Evolutionary conservation across 1,140 invertebrate genomes (phyloP).

Genomic region (Pomacea maculata): DNA sequence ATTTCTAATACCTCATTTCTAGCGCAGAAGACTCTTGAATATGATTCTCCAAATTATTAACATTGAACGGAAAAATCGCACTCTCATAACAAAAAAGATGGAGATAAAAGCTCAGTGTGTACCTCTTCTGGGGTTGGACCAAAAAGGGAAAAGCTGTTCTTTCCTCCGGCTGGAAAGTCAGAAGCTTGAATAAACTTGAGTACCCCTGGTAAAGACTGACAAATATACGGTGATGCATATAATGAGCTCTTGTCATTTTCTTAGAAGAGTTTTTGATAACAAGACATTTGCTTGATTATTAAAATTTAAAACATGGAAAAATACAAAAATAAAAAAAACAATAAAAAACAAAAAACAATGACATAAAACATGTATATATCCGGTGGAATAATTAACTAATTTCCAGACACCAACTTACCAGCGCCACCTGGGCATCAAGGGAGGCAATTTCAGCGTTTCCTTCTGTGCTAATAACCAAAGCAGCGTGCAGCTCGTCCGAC

Average conservation of each 20-base stretch:
- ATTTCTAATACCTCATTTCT: no score
- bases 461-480: conserved; percentile 62
- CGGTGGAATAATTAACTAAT: no score
- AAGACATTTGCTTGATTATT: no score
- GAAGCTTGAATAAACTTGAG: conserved; percentile 61
- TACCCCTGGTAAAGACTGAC: conserved; percentile 59
- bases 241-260: no score
- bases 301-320: no score
- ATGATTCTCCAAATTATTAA: no score
- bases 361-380: no score
- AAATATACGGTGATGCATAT: neutral
- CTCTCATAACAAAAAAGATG: neutral
- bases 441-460: conserved; percentile 53
- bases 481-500: conserved; percentile 62
- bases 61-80: no score
- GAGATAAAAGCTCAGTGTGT: neutral
- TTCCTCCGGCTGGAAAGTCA: conserved; percentile 62
- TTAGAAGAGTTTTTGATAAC: no score
- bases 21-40: no score
- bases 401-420: conserved; percentile 27
- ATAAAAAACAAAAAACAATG: no score
- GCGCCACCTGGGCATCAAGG: conserved; percentile 44
- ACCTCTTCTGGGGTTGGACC: conserved; percentile 47
- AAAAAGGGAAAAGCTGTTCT: conserved; percentile 48
- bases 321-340: no score